Evolutionary conservation across 2,113 vertebrate genomes (phyloP).

Genomic region (Ovis canadensis): DNA sequence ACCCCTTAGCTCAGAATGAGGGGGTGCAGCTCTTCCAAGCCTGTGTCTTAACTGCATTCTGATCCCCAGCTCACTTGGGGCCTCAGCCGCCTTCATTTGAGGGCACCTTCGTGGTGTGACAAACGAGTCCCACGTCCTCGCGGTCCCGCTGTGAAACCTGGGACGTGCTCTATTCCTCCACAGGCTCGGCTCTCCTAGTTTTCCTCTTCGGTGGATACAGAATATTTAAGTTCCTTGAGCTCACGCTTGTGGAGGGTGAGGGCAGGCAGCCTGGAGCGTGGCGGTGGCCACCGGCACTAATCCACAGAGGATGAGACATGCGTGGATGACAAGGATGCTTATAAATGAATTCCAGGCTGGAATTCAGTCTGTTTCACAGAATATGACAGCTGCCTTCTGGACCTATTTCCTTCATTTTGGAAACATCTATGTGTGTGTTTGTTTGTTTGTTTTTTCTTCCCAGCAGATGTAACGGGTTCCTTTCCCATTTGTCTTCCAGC

Average conservation of each 20-base stretch:
- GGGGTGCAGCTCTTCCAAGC: background rate
- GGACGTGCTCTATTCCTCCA: background rate
- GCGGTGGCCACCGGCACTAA: background rate
- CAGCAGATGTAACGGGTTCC: background rate
- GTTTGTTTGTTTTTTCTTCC: background rate
- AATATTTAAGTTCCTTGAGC: background rate
- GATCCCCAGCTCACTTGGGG: background rate
- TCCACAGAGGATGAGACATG: background rate
- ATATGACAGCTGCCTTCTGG: background rate
- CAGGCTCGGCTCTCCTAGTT: background rate
- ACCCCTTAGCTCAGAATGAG: background rate
- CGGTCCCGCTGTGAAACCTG: background rate
- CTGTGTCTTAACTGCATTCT: background rate
- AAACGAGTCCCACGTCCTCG: accelerated
- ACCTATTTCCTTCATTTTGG: background rate
- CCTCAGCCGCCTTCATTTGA: background rate
- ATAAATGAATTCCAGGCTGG: background rate
- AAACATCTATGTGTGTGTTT: background rate
- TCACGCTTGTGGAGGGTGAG: background rate
- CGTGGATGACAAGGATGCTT: background rate
- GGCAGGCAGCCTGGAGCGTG: background rate
- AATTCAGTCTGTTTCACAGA: accelerated
- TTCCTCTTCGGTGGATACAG: accelerated
- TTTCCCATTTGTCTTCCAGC: conserved; percentile 77
- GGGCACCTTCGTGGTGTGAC: background rate